These are phyloP conservation scores for Serilophus lunatus DNA, from an alignment of 2,113 vertebrate genomes.

Conservation along the genomic window DNA sequence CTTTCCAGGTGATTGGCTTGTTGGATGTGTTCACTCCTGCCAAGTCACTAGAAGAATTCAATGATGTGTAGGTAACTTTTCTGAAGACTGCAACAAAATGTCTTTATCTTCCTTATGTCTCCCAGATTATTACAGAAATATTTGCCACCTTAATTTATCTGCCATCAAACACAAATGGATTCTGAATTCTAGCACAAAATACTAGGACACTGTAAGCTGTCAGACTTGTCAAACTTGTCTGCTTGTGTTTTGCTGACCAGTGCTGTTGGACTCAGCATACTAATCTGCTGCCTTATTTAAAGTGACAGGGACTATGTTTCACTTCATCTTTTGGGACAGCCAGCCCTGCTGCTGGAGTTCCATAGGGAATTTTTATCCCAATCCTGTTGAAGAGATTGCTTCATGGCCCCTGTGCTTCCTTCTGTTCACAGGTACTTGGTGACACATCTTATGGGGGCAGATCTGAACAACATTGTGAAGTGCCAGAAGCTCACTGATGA, in stretches of 20 bases:
- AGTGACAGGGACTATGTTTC: neutral
- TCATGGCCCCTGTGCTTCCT: neutral
- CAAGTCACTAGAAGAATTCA: constrained; percentile 91
- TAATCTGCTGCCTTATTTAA: neutral
- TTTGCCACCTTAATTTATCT: neutral
- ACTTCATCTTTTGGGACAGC: neutral
- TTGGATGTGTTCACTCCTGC: constrained; percentile 94
- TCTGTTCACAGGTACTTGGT: constrained; percentile 87
- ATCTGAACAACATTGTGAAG: constrained; percentile 99
- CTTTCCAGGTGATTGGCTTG: constrained; percentile 89
- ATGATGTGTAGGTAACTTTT: constrained; percentile 90
- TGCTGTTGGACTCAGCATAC: neutral
- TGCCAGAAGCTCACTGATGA: constrained; percentile 98
- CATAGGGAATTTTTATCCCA: neutral
- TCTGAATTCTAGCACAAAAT: neutral
- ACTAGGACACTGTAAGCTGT: neutral
- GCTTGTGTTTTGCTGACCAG: neutral
- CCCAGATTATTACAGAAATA: neutral
- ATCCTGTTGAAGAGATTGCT: neutral
- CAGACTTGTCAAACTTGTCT: neutral
- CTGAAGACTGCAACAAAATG: neutral
- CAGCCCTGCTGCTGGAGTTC: neutral
- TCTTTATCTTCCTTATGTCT: neutral
- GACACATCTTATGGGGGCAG: constrained; percentile 98
- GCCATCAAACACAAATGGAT: neutral